Evolutionary conservation across 2,797 vertebrate species (phyloP).

Genomic region (Zalophus californianus): DNA sequence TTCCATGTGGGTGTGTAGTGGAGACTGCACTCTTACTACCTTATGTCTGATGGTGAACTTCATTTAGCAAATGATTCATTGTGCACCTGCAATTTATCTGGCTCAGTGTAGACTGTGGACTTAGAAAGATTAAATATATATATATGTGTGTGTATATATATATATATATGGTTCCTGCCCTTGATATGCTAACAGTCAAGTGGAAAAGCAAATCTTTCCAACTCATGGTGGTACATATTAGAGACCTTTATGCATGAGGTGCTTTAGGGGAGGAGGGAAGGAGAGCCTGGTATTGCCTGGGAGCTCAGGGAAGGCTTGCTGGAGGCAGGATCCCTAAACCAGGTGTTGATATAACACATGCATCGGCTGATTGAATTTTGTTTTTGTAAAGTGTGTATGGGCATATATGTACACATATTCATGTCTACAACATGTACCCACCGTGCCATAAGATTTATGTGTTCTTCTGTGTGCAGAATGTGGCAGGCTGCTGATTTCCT

Average conservation of each 20-base stretch:
- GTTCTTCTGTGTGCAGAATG: neutral
- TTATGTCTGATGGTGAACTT: neutral
- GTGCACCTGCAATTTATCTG: neutral
- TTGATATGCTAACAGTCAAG: neutral
- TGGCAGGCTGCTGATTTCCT: neutral
- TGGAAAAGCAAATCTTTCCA: neutral
- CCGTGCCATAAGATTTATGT: neutral
- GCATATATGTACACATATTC: neutral
- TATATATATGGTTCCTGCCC: neutral
- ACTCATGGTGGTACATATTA: neutral
- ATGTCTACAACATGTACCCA: neutral
- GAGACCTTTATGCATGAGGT: neutral
- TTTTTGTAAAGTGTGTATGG: neutral
- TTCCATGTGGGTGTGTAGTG: neutral
- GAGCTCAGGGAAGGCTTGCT: neutral
- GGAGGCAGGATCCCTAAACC: neutral
- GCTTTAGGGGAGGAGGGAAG: neutral
- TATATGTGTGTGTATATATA: too few species aligned
- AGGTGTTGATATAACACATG: neutral
- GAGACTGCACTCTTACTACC: neutral
- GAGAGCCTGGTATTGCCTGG: neutral
- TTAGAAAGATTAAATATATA: neutral
- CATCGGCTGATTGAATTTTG: neutral
- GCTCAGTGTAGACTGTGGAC: neutral
- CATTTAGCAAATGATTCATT: neutral